A percentile compares a stretch with the other conserved stretches of the same genome.
Evolutionary conservation across 2,113 vertebrate species (phyloP).

Genomic region (Mirza zaza): DNA sequence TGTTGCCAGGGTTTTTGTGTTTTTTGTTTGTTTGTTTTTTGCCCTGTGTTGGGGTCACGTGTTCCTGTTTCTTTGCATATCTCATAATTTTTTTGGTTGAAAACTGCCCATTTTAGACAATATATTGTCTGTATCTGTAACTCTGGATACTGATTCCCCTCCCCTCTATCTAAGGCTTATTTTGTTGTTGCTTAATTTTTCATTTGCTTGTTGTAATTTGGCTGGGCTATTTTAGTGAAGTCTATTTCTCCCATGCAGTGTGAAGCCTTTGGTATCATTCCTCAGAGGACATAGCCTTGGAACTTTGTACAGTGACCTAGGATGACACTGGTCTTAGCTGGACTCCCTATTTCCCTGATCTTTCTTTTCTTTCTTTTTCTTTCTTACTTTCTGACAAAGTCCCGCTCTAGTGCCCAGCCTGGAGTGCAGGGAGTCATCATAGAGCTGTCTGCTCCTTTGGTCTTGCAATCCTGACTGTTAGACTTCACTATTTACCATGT

Average conservation of each 20-base stretch:
- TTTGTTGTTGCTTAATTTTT: not conserved
- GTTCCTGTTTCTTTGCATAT: not conserved
- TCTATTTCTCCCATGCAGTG: not conserved
- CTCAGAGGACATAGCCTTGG: not conserved
- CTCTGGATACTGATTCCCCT: not conserved
- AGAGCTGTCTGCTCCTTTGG: not conserved
- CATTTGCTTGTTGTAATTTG: not conserved
- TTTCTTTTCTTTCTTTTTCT: not conserved
- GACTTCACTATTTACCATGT: not conserved
- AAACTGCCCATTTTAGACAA: not conserved
- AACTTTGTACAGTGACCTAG: not conserved
- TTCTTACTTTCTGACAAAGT: no score
- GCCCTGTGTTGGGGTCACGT: not conserved
- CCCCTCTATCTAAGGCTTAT: not conserved
- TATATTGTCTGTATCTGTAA: not conserved
- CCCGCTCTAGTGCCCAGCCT: no score
- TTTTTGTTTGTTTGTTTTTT: not conserved
- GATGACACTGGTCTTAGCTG: not conserved
- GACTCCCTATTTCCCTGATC: not conserved
- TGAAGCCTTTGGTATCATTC: not conserved
- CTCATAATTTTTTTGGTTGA: not conserved
- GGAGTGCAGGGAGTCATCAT: no score
- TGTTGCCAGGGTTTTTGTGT: not conserved
- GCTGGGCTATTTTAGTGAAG: not conserved
- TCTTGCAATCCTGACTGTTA: not conserved